phyloP scores from a whole-genome alignment of 2,888 invertebrate genomes.

The Brachyptera risi region DNA sequence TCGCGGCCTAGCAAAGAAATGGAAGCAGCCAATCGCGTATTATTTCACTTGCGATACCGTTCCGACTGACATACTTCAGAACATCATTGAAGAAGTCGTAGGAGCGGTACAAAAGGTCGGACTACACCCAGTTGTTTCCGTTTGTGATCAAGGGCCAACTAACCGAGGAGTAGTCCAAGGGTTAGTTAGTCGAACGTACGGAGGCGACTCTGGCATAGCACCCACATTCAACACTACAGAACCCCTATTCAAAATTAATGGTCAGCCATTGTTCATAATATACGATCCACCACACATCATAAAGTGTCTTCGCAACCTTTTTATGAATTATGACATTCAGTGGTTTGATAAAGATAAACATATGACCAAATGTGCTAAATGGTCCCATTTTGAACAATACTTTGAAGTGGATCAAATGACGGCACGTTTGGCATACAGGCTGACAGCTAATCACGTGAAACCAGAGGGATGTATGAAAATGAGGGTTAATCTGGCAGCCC shows the following conservation, averaged over 20 bases:
- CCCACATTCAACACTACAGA: too few relatives aligned
- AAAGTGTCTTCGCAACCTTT: background rate
- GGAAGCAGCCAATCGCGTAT: too few relatives aligned
- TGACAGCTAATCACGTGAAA: slow-evolving; percentile 14
- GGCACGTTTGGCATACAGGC: background rate
- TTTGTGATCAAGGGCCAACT: slow-evolving; percentile 10
- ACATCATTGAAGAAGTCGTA: background rate
- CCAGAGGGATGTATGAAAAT: slow-evolving; percentile 9
- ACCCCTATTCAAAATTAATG: slow-evolving; percentile 3
- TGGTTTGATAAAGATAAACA: background rate
- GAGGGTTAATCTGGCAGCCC: slow-evolving; percentile 18
- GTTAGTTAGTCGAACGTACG: background rate
- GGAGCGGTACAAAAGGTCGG: background rate
- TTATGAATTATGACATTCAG: background rate
- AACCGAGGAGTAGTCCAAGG: slow-evolving; percentile 5
- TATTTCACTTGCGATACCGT: slow-evolving; percentile 1
- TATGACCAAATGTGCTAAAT: background rate
- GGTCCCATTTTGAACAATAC: background rate
- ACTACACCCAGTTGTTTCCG: background rate
- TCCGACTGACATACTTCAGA: background rate
- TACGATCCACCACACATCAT: slow-evolving; percentile 15
- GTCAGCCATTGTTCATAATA: background rate
- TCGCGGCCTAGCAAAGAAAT: background rate
- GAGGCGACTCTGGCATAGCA: too few relatives aligned
- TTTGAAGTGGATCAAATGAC: slow-evolving; percentile 9